Evolutionary conservation across 1,140 invertebrate genomes (phyloP), one percentile per base, ranked within the genome.

Genomic region (Drosophila willistoni): DNA sequence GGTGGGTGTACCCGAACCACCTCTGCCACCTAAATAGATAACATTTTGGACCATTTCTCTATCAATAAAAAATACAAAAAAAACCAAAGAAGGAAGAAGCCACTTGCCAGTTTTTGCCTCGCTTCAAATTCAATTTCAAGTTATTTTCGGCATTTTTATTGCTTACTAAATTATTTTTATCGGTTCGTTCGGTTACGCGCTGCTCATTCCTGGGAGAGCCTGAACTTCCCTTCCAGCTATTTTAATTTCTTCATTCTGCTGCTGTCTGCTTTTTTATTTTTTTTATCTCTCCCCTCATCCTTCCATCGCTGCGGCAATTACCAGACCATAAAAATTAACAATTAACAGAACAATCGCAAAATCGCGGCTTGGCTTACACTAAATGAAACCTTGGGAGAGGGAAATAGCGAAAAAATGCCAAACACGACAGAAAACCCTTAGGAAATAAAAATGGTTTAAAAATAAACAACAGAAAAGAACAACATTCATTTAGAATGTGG

Each of bases 301-400:
- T 9, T 7, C 7, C 44, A 22, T 9, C 17, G 36, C 39, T 64
- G 34, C 54, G 42, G 61, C 81, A 90, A 78, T 90, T 86, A 82
- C 87, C 80, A 90, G 87, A 90, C 87, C 87, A 90, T 90, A 90
- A 90, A 90, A 90, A 80, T 84, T 90, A 86, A 90, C 87, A 90
- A 90, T 90, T 90, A 90, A 87, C 87, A 87, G 79, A 79, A 63
- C 84, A 87, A 82, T 77, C 76, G 68, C 76, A 87, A 41, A 87
- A 87, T 87, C 84, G 77, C 80, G 85, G 80, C 80, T 83, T 80
- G 44, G 17, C 44, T 51, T 39, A 39, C 10, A 51, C 44, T 19
- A 51, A 51, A 22, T 22, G 10, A 51, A 22, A 51, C 44, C 44
- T 51, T 22, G 17, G 4, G 36, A 39, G 12, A 39, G 44, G 44